phyloP scores from a whole-genome alignment of 2,113 vertebrate species.

The Balaenoptera acutorostrata region DNA sequence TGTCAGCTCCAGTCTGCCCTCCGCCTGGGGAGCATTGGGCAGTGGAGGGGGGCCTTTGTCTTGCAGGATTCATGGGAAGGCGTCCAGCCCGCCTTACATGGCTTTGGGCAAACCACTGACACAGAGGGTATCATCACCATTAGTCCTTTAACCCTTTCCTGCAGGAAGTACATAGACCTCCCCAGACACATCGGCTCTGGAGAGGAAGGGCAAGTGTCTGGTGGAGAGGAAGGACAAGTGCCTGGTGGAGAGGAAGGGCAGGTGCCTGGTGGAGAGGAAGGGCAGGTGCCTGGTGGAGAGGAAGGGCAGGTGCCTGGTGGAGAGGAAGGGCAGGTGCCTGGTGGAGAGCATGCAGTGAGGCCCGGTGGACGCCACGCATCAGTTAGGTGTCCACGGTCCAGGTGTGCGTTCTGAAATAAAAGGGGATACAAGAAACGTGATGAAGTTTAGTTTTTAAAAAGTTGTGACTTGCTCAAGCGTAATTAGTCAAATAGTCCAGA shows the following conservation, averaged over 20 bases:
- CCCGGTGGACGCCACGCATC: accelerated
- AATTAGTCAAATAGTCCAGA: neutral
- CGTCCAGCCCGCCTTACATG: accelerated
- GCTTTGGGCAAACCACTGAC: neutral
- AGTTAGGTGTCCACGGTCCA: too few relatives aligned
- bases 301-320: too few relatives aligned
- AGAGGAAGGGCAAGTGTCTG: accelerated
- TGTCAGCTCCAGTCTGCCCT: neutral
- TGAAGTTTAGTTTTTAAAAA: neutral
- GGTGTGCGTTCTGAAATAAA: neutral
- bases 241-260: too few relatives aligned
- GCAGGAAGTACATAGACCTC: neutral
- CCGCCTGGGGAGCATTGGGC: accelerated
- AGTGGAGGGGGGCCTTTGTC: accelerated
- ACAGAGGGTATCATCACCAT: accelerated
- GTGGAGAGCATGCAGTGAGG: neutral
- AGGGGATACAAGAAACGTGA: accelerated
- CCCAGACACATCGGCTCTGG: accelerated
- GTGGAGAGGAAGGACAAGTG: too few relatives aligned
- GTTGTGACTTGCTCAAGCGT: neutral
- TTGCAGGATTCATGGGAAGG: accelerated
- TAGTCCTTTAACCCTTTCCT: neutral
- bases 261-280: too few relatives aligned
- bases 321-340: accelerated
- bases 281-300: too few relatives aligned